Base-by-base conservation (phyloP, 2,113 vertebrate species). In the Pterocles orientalis region DNA sequence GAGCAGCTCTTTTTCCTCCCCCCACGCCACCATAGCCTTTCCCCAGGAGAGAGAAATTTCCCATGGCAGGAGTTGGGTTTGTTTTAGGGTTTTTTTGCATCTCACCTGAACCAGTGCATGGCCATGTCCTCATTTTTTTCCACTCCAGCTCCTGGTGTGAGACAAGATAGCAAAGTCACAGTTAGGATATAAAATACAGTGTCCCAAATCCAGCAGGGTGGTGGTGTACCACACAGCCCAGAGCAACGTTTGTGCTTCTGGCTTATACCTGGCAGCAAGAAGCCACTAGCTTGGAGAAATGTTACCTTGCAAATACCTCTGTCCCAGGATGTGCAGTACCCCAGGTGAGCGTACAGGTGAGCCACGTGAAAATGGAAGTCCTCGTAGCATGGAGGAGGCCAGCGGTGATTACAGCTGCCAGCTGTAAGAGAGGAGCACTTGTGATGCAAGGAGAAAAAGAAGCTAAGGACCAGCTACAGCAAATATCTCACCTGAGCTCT, bases 61-160 rank as follows among this genome's bases (percentile, higher is more conserved):
- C 62, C 17, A 16, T 10, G 6, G 43, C 33, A 90, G 41, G 58
- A 71, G 36, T 41, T n/a, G 25, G 34, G 43, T 2, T 33, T 29
- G 9, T 20, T 50, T 20, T 50, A n/a, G 48, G 11, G 2, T 1
- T 4, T 34, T 56, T 75, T 76, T 41, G 26, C 28, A 31, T 51
- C 96, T 98, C 78, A 98, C 96, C 97, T 98, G 96, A 98, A 97
- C 97, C 97, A 98, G 39, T 94, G 88, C 95, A 97, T 97, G 71
- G 96, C 96, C 95, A 91, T 88, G 54, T 95, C 92, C 85, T 96
- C 93, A 31, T 94, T 95, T 94, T 95, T 97, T 65, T 93, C 90
- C 39, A 97, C 95, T 73, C 96, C 97, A 78, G 86, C 94, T 96
- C 97, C 98, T 98, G 57, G 12, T 75, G 61, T 28, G 54, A 97